Percentiles rank a stretch among this genome's conserved stretches.
These are phyloP conservation scores for Pocillopora damicornis DNA, from an alignment of 64 coral and sea anemone species.

Conservation along the genomic window DNA sequence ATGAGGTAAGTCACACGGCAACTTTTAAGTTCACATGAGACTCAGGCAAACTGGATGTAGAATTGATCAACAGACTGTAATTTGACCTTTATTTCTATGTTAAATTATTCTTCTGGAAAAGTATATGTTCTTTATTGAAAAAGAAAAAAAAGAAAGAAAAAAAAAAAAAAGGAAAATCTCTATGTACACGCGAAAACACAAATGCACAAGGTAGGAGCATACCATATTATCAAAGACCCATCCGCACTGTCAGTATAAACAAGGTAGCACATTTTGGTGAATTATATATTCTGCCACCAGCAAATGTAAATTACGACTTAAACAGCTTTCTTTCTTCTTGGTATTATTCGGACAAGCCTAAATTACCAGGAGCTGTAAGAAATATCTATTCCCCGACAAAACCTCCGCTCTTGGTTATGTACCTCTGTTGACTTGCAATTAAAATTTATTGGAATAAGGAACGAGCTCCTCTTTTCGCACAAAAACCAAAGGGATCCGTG, in stretches of 20 bases:
- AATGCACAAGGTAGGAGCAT: too few species aligned
- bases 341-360: background rate
- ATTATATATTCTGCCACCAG: constrained; percentile 15
- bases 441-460: too few species aligned
- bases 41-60: too few species aligned
- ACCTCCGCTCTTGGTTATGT: too few species aligned
- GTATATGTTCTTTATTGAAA: background rate
- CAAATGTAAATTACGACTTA: background rate
- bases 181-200: background rate
- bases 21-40: background rate
- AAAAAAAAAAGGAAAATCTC: background rate
- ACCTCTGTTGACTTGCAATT: too few species aligned
- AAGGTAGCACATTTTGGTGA: background rate
- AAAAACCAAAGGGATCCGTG: background rate
- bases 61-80: too few species aligned
- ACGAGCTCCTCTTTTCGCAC: background rate
- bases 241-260: background rate
- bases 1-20: background rate
- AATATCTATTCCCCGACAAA: too few species aligned
- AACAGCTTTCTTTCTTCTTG: background rate
- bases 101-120: too few species aligned
- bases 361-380: background rate
- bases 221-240: background rate
- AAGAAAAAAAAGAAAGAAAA: background rate
- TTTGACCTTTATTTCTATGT: too few species aligned